phyloP scores from a whole-genome alignment of 2,797 vertebrate species.

The Cebuella pygmaea region DNA sequence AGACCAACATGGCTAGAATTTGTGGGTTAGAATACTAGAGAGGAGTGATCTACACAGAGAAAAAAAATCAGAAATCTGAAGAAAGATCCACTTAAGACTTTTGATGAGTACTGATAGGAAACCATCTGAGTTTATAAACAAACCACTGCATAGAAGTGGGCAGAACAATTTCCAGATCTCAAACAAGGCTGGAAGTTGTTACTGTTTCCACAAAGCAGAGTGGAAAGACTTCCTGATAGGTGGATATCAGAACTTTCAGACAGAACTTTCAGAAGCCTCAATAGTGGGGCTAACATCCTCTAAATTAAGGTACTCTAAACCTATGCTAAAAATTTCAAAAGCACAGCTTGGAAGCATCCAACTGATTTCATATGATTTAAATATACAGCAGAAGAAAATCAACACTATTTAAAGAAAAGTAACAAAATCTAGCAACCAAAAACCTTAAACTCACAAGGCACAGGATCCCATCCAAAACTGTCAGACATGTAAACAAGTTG shows the following conservation, averaged over 20 bases:
- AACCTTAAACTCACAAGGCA: not conserved
- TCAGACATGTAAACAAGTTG: not conserved
- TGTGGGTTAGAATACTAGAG: not conserved
- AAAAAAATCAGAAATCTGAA: not conserved
- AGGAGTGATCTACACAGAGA: not conserved
- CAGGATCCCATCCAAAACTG: not conserved
- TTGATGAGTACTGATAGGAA: not conserved
- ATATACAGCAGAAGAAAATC: not conserved
- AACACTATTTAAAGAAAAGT: not conserved
- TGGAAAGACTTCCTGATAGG: not conserved
- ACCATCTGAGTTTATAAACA: not conserved
- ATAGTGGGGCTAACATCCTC: not conserved
- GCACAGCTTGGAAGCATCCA: not conserved
- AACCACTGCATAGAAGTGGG: not conserved
- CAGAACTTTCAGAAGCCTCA: not conserved
- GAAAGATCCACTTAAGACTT: not conserved
- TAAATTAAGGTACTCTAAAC: not conserved
- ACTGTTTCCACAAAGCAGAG: not conserved
- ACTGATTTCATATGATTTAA: not conserved
- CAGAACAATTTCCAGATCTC: not conserved
- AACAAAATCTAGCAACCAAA: not conserved
- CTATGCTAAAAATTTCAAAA: not conserved
- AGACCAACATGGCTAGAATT: not conserved
- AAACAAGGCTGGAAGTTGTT: not conserved
- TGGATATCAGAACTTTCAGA: not conserved